Evolutionary conservation across 2,888 invertebrate genomes (phyloP), one percentile per base, ranked within the genome.

Genomic region (Tridacna crocea): DNA sequence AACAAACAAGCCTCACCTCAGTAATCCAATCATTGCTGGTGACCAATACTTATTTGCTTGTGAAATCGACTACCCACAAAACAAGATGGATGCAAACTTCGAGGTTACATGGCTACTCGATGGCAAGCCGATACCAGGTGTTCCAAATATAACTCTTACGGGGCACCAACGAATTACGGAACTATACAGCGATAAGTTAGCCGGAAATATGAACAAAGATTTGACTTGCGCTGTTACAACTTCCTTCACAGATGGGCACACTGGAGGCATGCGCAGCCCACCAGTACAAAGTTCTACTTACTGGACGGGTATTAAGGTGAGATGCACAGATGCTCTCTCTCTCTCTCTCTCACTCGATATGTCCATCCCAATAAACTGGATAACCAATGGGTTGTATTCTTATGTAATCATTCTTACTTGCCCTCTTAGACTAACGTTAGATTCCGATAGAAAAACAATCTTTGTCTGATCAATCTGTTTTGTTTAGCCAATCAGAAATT

Each of bases 91-190:
- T 48, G 83, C 77, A 26, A 36, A 47, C 8, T 80, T 83, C 55
- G 72, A 65, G 13, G 83, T 83, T 55, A 74, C 68, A 75, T 83
- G 83, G 83, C 48, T 75, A 26, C 27, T 77, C 10, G 77, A 80
- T 22, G 77, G 77, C 46, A n/a, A 74, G 47, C 55, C 74, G 24
- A 47, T 66, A 36, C 24, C 55, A 24, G 61, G 61, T 4, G 70
- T 70, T 46, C 51, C 73, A 8, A 36, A 6, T 19, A 24, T 66
- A 65, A 60, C 77, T 15, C 15, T 75, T 24, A 26, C 72, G 11
- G 78, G 77, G 19, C 1, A 19, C 12, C 63, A 82, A 46, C 58
- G 81, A 36, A 70, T 47, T 4, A 61, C 75, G 11, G 36, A 22
- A 66, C 55, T 82, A 13, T 36, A 65, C 0, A 74, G 75, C 8